Evolutionary conservation across 2,113 vertebrate species (phyloP).

Genomic region (Scatophagus argus): DNA sequence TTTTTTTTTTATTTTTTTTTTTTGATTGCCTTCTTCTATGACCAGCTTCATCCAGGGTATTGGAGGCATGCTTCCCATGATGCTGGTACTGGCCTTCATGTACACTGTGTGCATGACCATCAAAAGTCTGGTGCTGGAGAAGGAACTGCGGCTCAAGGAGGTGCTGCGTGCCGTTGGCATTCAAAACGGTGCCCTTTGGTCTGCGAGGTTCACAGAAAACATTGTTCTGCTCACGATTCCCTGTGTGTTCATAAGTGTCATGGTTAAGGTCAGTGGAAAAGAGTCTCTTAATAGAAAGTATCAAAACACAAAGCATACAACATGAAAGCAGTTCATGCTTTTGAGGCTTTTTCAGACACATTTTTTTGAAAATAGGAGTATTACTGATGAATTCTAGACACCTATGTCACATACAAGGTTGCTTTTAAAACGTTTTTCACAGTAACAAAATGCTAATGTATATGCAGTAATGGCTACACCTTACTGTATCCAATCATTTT

Average conservation of each 20-base stretch:
- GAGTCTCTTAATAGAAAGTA: background rate
- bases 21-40: constrained; percentile 44
- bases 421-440: too few species aligned
- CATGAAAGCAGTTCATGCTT: background rate
- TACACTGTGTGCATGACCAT: constrained; percentile 75
- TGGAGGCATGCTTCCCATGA: constrained; percentile 81
- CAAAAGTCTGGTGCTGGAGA: constrained; percentile 80
- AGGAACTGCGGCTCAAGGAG: constrained; percentile 80
- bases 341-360: background rate
- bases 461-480: background rate
- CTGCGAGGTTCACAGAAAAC: constrained; percentile 71
- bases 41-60: constrained; percentile 80
- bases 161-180: constrained; percentile 68
- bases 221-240: constrained; percentile 71
- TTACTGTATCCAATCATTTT: background rate
- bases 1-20: too few species aligned
- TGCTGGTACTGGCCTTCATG: constrained; percentile 82
- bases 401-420: too few species aligned
- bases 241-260: constrained; percentile 77
- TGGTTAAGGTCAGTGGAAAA: constrained; percentile 83
- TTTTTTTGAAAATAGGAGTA: background rate
- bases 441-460: too few species aligned
- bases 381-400: too few species aligned
- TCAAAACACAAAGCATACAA: constrained; percentile 66
- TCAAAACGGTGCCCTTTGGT: constrained; percentile 70